Evolutionary conservation across 2,888 invertebrate genomes (phyloP).

Genomic region (Drepanosiphum platanoidis): DNA sequence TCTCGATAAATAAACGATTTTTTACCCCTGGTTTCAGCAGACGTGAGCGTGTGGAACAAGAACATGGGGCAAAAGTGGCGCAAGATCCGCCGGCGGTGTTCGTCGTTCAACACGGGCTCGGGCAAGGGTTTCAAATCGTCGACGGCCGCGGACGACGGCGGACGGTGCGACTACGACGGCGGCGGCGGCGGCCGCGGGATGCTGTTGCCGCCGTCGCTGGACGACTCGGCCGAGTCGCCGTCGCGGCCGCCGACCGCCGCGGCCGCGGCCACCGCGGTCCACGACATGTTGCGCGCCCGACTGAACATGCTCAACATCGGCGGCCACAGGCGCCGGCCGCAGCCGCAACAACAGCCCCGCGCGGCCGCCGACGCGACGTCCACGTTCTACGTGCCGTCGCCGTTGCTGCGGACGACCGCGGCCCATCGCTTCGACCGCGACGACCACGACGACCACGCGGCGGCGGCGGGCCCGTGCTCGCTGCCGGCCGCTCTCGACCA

Average conservation of each 20-base stretch:
- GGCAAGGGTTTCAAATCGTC: not conserved
- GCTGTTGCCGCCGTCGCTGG: constrained; percentile 32
- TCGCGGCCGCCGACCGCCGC: constrained; percentile 8
- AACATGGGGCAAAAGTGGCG: constrained; percentile 81
- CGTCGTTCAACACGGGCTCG: constrained; percentile 67
- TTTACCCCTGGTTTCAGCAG: constrained; percentile 72
- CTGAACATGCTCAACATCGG: constrained; percentile 76
- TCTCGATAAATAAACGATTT: too few relatives aligned
- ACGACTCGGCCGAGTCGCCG: constrained; percentile 18
- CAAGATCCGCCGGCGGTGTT: constrained; percentile 77
- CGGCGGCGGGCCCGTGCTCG: constrained; percentile 48
- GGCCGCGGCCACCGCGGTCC: constrained; percentile 25
- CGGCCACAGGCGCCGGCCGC: constrained; percentile 74
- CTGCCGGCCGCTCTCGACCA: constrained; percentile 26
- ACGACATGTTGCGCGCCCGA: constrained; percentile 71
- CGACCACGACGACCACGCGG: not conserved
- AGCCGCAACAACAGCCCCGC: constrained; percentile 72
- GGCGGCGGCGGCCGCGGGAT: constrained; percentile 34
- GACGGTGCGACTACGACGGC: constrained; percentile 52
- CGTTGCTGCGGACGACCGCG: constrained; percentile 64
- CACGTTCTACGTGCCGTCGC: constrained; percentile 79
- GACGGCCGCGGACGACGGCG: constrained; percentile 64
- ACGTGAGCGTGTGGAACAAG: constrained; percentile 77
- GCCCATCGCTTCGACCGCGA: not conserved
- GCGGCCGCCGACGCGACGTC: constrained; percentile 45